Conservation (phyloP, 1,140 invertebrate genomes). For the Hyles euphorbiae region DNA sequence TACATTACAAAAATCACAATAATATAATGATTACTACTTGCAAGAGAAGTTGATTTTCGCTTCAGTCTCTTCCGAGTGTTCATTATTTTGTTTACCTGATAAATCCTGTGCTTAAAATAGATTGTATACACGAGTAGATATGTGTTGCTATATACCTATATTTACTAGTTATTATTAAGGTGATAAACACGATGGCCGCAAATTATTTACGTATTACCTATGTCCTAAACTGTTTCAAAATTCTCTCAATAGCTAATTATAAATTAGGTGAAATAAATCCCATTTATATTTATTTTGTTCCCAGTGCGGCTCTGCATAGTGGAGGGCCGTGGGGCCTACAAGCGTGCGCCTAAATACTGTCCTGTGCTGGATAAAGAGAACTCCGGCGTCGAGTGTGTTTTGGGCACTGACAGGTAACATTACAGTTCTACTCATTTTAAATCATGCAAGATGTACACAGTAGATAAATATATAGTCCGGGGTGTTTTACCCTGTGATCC, state of each 20-base stretch:
- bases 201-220: background rate
- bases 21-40: too few relatives aligned
- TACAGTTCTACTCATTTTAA: background rate
- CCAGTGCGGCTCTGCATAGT: slow-evolving; percentile 78
- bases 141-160: background rate
- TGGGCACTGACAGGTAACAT: slow-evolving; percentile 79
- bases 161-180: background rate
- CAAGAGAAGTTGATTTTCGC: too few relatives aligned
- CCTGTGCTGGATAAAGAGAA: slow-evolving; percentile 74
- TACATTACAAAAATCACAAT: too few relatives aligned
- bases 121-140: too few relatives aligned
- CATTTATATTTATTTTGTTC: background rate
- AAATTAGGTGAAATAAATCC: too few relatives aligned
- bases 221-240: background rate
- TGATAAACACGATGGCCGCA: background rate
- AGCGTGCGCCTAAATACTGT: slow-evolving; percentile 77
- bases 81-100: too few relatives aligned
- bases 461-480: too few relatives aligned
- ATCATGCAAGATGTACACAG: too few relatives aligned
- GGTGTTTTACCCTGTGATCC: too few relatives aligned
- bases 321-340: slow-evolving; percentile 76
- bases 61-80: too few relatives aligned
- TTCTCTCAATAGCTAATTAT: background rate
- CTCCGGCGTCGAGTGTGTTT: slow-evolving; percentile 79
- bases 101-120: too few relatives aligned